These are phyloP conservation scores for Oncorhynchus tshawytscha DNA, from an alignment of 2,113 vertebrate species.

Conservation along the genomic window DNA sequence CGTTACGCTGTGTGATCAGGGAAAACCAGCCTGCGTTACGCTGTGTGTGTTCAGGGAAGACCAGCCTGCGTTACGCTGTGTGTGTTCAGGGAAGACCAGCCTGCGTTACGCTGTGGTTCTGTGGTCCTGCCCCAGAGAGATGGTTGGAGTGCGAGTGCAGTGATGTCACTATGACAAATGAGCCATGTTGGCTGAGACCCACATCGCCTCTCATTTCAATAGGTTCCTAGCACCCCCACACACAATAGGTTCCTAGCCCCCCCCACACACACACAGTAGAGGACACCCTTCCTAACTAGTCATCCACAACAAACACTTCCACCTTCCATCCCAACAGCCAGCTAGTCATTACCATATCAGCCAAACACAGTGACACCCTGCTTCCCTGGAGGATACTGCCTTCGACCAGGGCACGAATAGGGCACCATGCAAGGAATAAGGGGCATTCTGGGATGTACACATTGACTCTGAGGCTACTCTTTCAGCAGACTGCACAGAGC, in stretches of 20 bases:
- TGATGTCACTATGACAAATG: slow-evolving; percentile 85
- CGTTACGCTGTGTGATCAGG: too few relatives aligned
- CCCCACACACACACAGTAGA: slow-evolving; percentile 21
- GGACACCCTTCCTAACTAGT: slow-evolving; percentile 46
- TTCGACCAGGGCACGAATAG: too few relatives aligned
- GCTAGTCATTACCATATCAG: slow-evolving; percentile 57
- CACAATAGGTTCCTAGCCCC: not conserved
- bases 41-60: slow-evolving; percentile 41
- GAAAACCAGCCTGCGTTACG: not conserved
- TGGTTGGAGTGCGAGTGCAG: slow-evolving; percentile 79
- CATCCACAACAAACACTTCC: slow-evolving; percentile 55
- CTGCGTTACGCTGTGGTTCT: slow-evolving; percentile 41
- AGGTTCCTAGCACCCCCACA: slow-evolving; percentile 65
- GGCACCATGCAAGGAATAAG: too few relatives aligned
- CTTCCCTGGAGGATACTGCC: not conserved
- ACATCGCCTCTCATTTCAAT: slow-evolving; percentile 85
- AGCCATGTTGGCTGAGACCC: slow-evolving; percentile 76
- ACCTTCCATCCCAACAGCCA: slow-evolving; percentile 53
- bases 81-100: slow-evolving; percentile 5
- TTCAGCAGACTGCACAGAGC: too few relatives aligned
- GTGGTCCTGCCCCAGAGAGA: slow-evolving; percentile 64
- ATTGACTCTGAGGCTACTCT: too few relatives aligned
- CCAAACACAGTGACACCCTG: slow-evolving; percentile 33
- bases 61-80: slow-evolving; percentile 38
- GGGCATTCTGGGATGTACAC: too few relatives aligned